These are phyloP conservation scores for Pelodytes ibericus DNA, from an alignment of 2,797 vertebrate genomes.

Conservation along the genomic window DNA sequence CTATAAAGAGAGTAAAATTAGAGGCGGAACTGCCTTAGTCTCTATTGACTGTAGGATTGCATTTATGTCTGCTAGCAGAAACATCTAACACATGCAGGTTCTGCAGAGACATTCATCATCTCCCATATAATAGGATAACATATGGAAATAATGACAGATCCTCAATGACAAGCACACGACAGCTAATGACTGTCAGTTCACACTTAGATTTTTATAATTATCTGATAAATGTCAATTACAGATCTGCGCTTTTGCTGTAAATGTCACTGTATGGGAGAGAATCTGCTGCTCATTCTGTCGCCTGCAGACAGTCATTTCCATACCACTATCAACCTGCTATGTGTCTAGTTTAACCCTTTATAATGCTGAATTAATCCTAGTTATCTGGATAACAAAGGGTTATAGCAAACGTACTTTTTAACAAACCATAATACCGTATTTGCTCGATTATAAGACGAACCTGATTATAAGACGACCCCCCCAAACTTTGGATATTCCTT, in stretches of 20 bases:
- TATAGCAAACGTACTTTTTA: no score
- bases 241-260: constrained; percentile 50
- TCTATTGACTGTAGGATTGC: neutral
- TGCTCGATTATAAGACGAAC: no score
- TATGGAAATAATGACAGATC: constrained; percentile 56
- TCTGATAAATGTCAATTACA: constrained; percentile 57
- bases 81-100: constrained; percentile 18
- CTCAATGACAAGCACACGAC: constrained; percentile 46
- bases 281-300: constrained; percentile 56
- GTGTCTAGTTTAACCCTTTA: neutral
- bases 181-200: constrained; percentile 58
- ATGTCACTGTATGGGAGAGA: constrained; percentile 51
- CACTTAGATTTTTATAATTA: constrained; percentile 56
- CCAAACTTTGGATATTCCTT: no score
- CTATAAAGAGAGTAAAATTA: no score
- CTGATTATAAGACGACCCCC: no score
- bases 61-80: constrained; percentile 5
- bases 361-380: no score
- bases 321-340: constrained; percentile 17
- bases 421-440: no score
- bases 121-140: constrained; percentile 54
- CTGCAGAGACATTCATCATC: constrained; percentile 31
- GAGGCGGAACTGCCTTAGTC: neutral
- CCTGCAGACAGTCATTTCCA: constrained; percentile 35
- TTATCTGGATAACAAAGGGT: no score